Conservation (phyloP, 2,113 vertebrate species). For the Thymallus thymallus region DNA sequence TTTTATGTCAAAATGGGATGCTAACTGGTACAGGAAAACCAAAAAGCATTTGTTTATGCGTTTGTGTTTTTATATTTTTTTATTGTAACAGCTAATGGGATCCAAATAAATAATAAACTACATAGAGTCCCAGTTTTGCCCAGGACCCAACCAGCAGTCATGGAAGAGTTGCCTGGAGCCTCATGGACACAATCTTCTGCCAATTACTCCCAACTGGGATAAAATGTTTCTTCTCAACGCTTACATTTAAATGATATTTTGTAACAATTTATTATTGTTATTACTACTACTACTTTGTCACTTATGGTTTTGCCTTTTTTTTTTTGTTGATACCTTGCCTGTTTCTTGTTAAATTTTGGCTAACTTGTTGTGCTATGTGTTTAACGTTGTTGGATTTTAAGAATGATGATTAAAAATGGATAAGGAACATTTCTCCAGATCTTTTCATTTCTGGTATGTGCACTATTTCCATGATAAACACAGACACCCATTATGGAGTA, state of each 20-base stretch:
- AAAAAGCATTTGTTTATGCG: not conserved
- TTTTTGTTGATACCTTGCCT: slow-evolving; percentile 46
- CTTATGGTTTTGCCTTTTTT: slow-evolving; percentile 36
- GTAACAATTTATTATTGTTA: slow-evolving; percentile 34
- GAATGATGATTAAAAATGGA: slow-evolving; percentile 55
- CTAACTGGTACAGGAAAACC: not conserved
- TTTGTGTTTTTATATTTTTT: not conserved
- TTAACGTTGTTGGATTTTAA: slow-evolving; percentile 59
- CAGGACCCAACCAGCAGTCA: slow-evolving; percentile 43
- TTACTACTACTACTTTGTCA: slow-evolving; percentile 14
- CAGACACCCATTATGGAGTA: too few relatives aligned
- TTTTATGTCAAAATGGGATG: not conserved
- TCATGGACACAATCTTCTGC: slow-evolving; percentile 44
- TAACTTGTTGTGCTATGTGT: slow-evolving; percentile 58
- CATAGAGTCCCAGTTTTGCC: slow-evolving; percentile 16
- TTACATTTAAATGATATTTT: slow-evolving; percentile 71
- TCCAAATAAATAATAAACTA: slow-evolving; percentile 18
- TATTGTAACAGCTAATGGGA: slow-evolving; percentile 60
- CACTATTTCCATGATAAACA: too few relatives aligned
- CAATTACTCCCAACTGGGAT: slow-evolving; percentile 36
- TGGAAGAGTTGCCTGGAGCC: slow-evolving; percentile 49
- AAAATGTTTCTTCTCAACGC: slow-evolving; percentile 56
- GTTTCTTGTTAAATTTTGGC: slow-evolving; percentile 49
- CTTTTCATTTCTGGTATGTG: not conserved
- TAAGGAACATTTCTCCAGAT: slow-evolving; percentile 11